phyloP scores from a whole-genome alignment of 2,113 vertebrate genomes.

The Colaptes auratus region DNA sequence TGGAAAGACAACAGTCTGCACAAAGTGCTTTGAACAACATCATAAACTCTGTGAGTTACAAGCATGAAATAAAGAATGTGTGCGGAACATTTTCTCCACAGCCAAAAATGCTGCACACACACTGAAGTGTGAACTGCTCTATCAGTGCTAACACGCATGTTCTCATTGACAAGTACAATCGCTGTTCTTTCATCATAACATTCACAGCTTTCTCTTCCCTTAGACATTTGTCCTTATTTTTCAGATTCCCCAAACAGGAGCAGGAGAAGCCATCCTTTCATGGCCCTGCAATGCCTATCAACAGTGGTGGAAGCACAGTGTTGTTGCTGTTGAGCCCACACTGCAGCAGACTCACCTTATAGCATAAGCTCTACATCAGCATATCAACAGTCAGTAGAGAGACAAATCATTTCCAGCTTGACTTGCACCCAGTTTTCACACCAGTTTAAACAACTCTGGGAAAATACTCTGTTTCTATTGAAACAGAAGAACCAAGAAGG shows the following conservation, averaged over 20 bases:
- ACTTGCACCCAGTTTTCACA: background rate
- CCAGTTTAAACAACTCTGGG: background rate
- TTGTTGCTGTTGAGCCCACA: background rate
- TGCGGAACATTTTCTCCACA: background rate
- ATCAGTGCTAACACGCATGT: background rate
- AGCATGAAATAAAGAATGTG: background rate
- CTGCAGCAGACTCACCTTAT: background rate
- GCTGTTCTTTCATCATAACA: background rate
- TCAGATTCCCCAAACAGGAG: background rate
- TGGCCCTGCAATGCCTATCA: background rate
- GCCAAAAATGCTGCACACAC: background rate
- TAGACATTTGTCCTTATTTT: background rate
- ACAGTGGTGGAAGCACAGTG: background rate
- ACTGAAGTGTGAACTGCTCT: background rate
- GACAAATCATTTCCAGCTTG: background rate
- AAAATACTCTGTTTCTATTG: background rate
- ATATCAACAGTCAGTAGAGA: background rate
- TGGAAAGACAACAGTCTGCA: background rate
- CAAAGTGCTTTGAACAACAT: background rate
- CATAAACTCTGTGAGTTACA: background rate
- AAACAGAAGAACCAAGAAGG: background rate
- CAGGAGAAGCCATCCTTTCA: background rate
- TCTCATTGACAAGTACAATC: background rate
- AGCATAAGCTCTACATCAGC: background rate
- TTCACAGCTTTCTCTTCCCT: background rate